Evolutionary conservation across 2,113 vertebrate species (phyloP).

Genomic region (Amia ocellicauda): DNA sequence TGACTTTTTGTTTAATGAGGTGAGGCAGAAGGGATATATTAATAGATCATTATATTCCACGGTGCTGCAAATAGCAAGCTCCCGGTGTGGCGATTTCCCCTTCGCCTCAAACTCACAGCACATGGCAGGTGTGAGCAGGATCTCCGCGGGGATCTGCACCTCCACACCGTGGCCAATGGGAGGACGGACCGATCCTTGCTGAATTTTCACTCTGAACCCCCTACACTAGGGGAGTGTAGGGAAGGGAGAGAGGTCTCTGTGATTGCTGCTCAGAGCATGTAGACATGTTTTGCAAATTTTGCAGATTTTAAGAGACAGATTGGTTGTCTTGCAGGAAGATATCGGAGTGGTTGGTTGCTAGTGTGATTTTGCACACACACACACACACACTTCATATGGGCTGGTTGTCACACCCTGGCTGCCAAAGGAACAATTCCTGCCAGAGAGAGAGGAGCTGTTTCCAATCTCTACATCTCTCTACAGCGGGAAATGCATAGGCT

Average conservation of each 20-base stretch:
- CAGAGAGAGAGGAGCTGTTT: too few species aligned
- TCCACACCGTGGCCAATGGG: background rate
- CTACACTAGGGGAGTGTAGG: background rate
- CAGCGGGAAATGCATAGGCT: background rate
- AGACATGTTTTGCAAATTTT: too few species aligned
- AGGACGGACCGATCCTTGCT: too few species aligned
- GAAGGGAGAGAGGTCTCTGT: background rate
- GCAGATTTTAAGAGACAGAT: background rate
- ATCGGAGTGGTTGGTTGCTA: background rate
- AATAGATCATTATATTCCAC: background rate
- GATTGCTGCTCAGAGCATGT: background rate
- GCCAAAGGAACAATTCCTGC: background rate
- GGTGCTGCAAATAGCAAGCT: background rate
- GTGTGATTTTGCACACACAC: background rate
- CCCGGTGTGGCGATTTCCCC: background rate
- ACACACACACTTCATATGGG: background rate
- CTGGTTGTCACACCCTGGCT: too few species aligned
- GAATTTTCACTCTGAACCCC: background rate
- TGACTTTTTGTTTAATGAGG: conserved; percentile 10
- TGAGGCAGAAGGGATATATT: background rate
- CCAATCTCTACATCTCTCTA: background rate
- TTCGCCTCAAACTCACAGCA: background rate
- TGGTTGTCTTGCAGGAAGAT: background rate
- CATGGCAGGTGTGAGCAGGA: background rate
- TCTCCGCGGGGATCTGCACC: background rate